phyloP scores from a whole-genome alignment of 2,113 vertebrate species.

The Catharus fuscescens region DNA sequence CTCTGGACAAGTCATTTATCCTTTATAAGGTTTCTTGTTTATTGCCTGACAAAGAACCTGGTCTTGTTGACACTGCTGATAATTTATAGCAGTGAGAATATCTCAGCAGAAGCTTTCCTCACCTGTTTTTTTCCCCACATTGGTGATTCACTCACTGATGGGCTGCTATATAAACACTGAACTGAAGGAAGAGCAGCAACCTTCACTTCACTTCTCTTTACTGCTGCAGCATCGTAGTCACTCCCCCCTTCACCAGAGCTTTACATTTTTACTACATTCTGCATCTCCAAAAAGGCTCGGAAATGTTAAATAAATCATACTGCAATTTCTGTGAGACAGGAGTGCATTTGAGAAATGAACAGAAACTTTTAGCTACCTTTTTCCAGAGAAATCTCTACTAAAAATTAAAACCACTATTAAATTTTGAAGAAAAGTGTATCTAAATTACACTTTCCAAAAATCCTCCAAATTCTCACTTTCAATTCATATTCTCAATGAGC shows the following conservation, averaged over 20 bases:
- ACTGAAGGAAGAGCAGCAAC: background rate
- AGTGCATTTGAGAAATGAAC: accelerated
- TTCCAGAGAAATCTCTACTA: background rate
- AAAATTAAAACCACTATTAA: background rate
- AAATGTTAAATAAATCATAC: background rate
- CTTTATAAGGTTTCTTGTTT: constrained; percentile 6
- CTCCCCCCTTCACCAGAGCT: background rate
- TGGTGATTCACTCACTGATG: background rate
- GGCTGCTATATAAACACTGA: background rate
- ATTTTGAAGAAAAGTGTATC: background rate
- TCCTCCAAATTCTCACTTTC: accelerated
- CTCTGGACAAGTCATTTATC: background rate
- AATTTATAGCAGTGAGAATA: background rate
- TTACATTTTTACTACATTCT: background rate
- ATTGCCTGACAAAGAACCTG: background rate
- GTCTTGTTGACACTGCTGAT: background rate
- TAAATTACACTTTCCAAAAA: background rate
- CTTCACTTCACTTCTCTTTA: background rate
- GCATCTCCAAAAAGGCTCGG: background rate
- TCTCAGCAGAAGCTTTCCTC: background rate
- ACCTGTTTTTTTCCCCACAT: background rate
- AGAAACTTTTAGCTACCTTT: background rate
- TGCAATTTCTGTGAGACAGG: background rate
- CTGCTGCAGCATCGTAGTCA: background rate
- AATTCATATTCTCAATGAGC: background rate